These are phyloP conservation scores for Crotalus viridis DNA, from an alignment of 2,113 vertebrate species.

Conservation along the genomic window DNA sequence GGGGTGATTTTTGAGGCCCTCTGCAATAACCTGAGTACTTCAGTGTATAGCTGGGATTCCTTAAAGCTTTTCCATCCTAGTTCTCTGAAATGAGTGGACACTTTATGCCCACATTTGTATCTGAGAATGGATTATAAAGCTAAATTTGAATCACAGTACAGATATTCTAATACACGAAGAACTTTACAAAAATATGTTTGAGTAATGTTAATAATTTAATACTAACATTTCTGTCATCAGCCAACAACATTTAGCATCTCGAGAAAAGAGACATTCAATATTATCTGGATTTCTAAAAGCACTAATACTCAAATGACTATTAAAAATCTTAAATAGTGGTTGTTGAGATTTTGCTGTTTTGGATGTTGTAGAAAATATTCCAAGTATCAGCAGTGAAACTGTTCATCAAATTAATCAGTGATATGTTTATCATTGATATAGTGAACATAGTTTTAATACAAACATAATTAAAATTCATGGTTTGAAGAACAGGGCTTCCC, in stretches of 20 bases:
- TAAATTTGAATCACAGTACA: background rate
- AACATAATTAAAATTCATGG: constrained; percentile 3
- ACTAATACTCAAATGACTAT: background rate
- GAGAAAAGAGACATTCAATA: background rate
- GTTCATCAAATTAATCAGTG: background rate
- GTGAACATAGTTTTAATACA: background rate
- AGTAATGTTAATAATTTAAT: background rate
- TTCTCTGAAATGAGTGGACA: background rate
- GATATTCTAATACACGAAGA: background rate
- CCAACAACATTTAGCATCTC: background rate
- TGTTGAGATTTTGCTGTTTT: background rate
- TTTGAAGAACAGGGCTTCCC: background rate
- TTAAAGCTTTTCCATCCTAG: background rate
- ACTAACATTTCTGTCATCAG: background rate
- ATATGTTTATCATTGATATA: background rate
- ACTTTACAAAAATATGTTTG: background rate
- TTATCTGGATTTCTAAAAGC: background rate
- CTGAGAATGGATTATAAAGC: background rate
- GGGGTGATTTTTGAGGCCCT: background rate
- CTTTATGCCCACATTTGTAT: background rate
- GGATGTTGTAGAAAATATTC: background rate
- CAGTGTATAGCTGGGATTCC: background rate
- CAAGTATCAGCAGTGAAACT: background rate
- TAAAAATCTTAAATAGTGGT: background rate
- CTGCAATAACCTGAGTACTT: background rate